Evolutionary conservation across 2,888 invertebrate species (phyloP), one percentile per base, ranked within the genome.

Genomic region (Pollenia labialis): DNA sequence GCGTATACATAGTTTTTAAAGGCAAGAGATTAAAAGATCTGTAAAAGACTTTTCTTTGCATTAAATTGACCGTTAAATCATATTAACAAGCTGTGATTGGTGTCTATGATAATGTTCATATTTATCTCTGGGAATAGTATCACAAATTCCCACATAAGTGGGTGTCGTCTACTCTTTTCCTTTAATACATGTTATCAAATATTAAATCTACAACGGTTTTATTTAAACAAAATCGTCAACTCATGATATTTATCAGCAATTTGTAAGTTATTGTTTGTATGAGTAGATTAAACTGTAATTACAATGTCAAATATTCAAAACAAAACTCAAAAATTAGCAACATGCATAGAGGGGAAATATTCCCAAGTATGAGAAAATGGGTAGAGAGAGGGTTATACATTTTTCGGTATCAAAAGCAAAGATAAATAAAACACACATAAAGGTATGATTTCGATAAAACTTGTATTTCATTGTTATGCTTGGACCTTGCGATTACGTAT

Each of bases 231-330:
- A 60, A 64, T 50, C 40, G 16, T 32, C 11, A 11, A 16, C 44
- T 9, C 14, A 58, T 64, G 79, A 86, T 80, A 69, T 62, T 56
- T 52, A 86, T 86, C 85, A 48, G 74, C 56, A 79, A 86, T 82
- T 82, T 83, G 48, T 56, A 2, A 42, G 18, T 42, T 48, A 68
- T 80, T 84, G 79, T 84, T 60, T 66, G 18, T 32, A 32, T 32
- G 32, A 32, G 16, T 62, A 52, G 64, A 68, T 76, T 81, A 76
- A 84, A 72, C 72, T 76, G 48, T 79, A 74, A 87, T 87, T 87
- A 81, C n/a, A 60, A 48, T 77, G 52, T 76, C 46, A 84, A 80
- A 80, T 72, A 79, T 79, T 52, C 66, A 72, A 79, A 79, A 32
- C 23, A 50, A 46, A 71, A 76, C 68, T 50, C 23, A 81, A 66